A percentile compares a stretch with the other conserved stretches of the same genome.
Conservation (phyloP, 2,113 vertebrate genomes). For the Syngnathoides biaculeatus region DNA sequence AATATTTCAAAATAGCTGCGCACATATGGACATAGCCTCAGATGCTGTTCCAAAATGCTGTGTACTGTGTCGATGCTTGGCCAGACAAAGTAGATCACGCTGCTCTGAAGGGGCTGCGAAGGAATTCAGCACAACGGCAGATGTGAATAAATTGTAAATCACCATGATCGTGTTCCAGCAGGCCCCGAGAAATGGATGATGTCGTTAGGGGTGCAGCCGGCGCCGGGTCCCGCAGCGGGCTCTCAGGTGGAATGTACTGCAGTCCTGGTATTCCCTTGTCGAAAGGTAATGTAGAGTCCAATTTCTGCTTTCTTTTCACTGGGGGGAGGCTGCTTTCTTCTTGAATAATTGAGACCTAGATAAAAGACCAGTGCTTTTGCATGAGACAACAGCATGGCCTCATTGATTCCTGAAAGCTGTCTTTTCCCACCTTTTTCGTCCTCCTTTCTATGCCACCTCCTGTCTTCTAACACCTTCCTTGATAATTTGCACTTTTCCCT, state of each 20-base stretch:
- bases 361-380: slow-evolving; percentile 65
- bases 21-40: background rate
- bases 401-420: slow-evolving; percentile 46
- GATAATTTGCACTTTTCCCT: slow-evolving; percentile 50
- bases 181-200: slow-evolving; percentile 66
- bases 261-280: slow-evolving; percentile 58
- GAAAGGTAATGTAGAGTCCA: slow-evolving; percentile 72
- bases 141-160: slow-evolving; percentile 72
- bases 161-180: slow-evolving; percentile 67
- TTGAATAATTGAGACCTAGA: slow-evolving; percentile 77
- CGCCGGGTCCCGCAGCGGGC: slow-evolving; percentile 60
- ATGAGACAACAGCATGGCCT: slow-evolving; percentile 59
- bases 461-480: slow-evolving; percentile 38
- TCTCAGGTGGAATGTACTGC: slow-evolving; percentile 66
- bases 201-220: slow-evolving; percentile 66
- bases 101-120: slow-evolving; percentile 47
- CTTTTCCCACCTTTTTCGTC: slow-evolving; percentile 32
- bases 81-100: slow-evolving; percentile 46
- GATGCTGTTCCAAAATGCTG: background rate
- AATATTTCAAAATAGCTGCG: background rate
- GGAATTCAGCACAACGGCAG: slow-evolving; percentile 64
- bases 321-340: slow-evolving; percentile 52
- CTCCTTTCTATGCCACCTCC: slow-evolving; percentile 18
- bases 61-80: background rate
- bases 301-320: slow-evolving; percentile 58